Conservation (phyloP, 2,113 vertebrate species). For the Geococcyx californianus region DNA sequence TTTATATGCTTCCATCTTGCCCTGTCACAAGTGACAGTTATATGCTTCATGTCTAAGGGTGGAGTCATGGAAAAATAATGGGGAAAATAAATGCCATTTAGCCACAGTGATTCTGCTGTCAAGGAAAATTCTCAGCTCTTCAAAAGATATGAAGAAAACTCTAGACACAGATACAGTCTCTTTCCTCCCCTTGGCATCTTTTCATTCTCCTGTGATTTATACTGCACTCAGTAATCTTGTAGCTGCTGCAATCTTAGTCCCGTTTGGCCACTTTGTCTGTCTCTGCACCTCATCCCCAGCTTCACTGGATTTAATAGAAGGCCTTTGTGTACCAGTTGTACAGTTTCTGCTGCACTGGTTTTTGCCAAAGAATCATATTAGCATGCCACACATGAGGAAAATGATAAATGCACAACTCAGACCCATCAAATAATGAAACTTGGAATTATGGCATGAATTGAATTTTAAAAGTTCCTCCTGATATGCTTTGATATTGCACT, state of each 20-base stretch:
- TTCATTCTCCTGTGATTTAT: background rate
- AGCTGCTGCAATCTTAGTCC: background rate
- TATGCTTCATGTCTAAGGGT: background rate
- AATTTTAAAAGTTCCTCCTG: background rate
- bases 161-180: background rate
- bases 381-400: background rate
- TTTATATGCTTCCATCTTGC: background rate
- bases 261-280: background rate
- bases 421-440: background rate
- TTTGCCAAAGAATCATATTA: background rate
- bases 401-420: background rate
- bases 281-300: background rate
- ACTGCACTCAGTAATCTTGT: background rate
- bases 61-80: background rate
- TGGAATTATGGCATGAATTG: background rate
- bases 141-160: background rate
- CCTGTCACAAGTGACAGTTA: background rate
- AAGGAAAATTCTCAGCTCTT: background rate
- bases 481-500: background rate
- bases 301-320: background rate
- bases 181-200: background rate
- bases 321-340: background rate
- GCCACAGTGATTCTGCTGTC: background rate
- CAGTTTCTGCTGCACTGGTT: background rate
- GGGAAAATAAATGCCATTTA: background rate